These are phyloP conservation scores for Grammomys dolichurus DNA, from an alignment of 2,113 vertebrate species.

Conservation along the genomic window DNA sequence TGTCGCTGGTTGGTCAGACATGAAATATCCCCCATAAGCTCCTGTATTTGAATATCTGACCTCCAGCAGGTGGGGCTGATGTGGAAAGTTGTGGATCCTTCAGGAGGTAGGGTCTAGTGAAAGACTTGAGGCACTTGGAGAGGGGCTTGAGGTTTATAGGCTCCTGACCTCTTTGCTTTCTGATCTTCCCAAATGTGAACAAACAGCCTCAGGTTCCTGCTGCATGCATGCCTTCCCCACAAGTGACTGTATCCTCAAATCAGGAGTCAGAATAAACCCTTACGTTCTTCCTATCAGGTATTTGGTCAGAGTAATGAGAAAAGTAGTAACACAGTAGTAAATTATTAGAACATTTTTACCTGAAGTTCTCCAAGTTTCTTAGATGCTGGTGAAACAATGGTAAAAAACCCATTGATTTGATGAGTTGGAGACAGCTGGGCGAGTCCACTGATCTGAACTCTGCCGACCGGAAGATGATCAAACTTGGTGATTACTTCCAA, in stretches of 20 bases:
- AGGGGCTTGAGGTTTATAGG: neutral
- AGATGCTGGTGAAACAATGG: conserved; percentile 92
- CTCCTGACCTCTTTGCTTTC: neutral
- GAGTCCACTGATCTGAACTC: conserved; percentile 90
- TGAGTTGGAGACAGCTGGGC: conserved; percentile 91
- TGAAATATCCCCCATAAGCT: neutral
- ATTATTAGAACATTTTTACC: conserved; percentile 84
- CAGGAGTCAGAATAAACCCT: neutral
- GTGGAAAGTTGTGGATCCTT: neutral
- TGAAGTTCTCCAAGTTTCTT: conserved; percentile 96
- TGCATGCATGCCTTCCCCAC: neutral
- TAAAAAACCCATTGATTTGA: conserved; percentile 92
- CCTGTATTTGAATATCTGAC: neutral
- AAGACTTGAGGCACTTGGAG: neutral
- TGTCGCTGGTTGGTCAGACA: neutral
- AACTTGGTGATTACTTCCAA: conserved; percentile 93
- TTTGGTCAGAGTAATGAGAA: neutral
- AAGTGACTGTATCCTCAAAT: neutral
- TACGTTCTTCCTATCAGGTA: neutral
- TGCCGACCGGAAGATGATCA: conserved; percentile 92
- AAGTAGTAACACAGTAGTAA: neutral
- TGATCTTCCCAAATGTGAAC: neutral
- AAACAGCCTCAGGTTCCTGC: neutral
- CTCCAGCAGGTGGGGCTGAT: neutral
- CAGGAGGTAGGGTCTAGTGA: neutral